phyloP scores from a whole-genome alignment of 2,113 vertebrate species.

The Rhipidura dahli region DNA sequence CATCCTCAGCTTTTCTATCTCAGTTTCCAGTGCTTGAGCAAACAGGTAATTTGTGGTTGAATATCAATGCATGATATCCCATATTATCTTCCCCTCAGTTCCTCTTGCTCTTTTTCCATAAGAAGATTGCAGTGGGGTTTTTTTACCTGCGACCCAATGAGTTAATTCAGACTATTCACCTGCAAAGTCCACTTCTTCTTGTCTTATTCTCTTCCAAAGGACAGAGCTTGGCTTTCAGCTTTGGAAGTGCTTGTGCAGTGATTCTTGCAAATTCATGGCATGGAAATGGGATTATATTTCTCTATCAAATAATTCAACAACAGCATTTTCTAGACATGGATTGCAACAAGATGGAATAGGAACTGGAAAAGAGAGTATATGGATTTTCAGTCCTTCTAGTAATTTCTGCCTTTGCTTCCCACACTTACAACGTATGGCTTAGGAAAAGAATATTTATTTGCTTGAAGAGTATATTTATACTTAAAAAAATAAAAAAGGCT shows the following conservation, averaged over 20 bases:
- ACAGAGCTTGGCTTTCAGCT: neutral
- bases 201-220: neutral
- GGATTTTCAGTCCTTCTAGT: neutral
- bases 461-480: neutral
- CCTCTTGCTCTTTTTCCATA: neutral
- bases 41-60: neutral
- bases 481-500: neutral
- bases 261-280: neutral
- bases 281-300: neutral
- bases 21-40: neutral
- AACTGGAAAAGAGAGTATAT: neutral
- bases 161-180: neutral
- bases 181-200: neutral
- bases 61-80: neutral
- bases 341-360: neutral
- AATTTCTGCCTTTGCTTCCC: neutral
- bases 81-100: fast-evolving
- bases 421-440: neutral
- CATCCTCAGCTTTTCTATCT: neutral
- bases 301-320: neutral
- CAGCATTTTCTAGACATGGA: neutral
- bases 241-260: neutral
- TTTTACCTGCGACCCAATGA: neutral
- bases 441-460: neutral
- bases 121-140: neutral